phyloP scores from a whole-genome alignment of 2,888 invertebrate species.

The Conus canariensis region DNA sequence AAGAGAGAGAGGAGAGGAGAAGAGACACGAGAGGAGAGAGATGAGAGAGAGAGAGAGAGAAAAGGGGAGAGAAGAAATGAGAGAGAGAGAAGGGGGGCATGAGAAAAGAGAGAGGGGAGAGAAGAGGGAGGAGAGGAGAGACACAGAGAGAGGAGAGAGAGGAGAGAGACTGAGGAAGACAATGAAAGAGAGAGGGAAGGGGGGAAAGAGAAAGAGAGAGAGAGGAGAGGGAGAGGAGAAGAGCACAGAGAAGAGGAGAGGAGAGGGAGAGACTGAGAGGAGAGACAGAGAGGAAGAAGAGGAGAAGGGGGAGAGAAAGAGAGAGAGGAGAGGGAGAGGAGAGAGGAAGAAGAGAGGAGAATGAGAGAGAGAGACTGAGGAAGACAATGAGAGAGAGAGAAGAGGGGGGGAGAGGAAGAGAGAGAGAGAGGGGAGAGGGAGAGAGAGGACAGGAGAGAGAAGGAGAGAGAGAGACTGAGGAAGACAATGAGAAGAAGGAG shows the following conservation, averaged over 20 bases:
- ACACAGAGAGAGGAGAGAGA: neutral
- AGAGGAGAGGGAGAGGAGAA: fast-evolving
- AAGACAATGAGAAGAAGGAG: neutral
- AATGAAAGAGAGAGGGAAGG: too few species aligned
- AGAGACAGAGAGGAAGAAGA: neutral
- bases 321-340: neutral
- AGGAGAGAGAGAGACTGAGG: neutral
- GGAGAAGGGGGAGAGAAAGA: neutral
- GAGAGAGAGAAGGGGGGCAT: neutral
- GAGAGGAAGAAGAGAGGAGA: too few species aligned
- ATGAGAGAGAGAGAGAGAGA: neutral
- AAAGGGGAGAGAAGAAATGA: neutral
- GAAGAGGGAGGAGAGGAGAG: neutral
- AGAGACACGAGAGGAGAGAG: neutral
- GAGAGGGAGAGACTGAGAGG: neutral
- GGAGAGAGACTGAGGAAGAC: neutral
- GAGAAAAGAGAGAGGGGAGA: neutral
- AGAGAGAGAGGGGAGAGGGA: neutral
- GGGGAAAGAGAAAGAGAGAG: fast-evolving
- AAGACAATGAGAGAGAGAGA: neutral
- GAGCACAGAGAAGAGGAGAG: neutral
- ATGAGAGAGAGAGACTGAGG: neutral
- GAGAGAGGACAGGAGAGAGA: neutral
- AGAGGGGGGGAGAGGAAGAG: neutral
- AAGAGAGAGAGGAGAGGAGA: neutral